A percentile compares a stretch with the other conserved stretches of the same genome.
Conservation (phyloP, 1,140 invertebrate genomes). For the Fragariocoptes setiger region DNA sequence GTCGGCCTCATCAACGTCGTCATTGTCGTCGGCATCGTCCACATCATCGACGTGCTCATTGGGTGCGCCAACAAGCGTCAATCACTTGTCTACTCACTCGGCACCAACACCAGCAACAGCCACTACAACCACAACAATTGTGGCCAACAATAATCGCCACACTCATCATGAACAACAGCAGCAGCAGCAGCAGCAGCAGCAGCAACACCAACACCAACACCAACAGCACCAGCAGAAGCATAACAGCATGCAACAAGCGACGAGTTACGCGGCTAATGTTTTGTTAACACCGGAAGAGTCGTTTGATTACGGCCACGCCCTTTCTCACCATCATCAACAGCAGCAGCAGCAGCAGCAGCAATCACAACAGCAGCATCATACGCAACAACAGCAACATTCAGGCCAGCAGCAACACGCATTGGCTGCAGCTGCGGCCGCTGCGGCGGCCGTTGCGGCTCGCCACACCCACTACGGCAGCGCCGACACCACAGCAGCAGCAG, state of each 20-base stretch:
- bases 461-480: conserved; percentile 11
- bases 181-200: not conserved
- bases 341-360: not conserved
- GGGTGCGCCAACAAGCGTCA: not conserved
- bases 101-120: not conserved
- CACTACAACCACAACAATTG: not conserved
- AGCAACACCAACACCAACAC: not conserved
- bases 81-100: not conserved
- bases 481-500: not conserved
- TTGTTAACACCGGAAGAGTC: too few relatives aligned
- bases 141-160: not conserved
- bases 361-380: conserved; percentile 2
- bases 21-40: not conserved
- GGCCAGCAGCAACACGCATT: conserved; percentile 1
- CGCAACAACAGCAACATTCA: conserved; percentile 7
- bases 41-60: not conserved
- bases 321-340: not conserved
- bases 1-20: conserved; percentile 20
- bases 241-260: too few relatives aligned
- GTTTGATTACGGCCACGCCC: not conserved
- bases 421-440: not conserved
- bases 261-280: too few relatives aligned
- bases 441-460: conserved; percentile 8
- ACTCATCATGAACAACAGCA: not conserved
- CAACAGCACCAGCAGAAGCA: not conserved